These are phyloP conservation scores for Amphimedon queenslandica DNA, from an alignment of 37 sponge, comb jelly and placozoan genomes.

Conservation along the genomic window DNA sequence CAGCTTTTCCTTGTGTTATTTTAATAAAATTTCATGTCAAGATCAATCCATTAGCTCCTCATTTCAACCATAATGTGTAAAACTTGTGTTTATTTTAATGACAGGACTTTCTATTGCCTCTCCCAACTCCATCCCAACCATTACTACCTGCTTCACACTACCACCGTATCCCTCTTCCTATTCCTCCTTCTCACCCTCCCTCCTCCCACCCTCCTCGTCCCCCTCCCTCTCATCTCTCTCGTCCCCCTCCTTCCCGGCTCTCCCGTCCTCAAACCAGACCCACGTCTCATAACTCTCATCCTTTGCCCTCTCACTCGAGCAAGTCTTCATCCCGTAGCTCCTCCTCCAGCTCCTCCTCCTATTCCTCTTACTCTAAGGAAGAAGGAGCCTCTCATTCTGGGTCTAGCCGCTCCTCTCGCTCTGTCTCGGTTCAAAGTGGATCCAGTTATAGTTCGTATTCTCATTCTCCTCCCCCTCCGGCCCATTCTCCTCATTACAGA, in stretches of 20 bases:
- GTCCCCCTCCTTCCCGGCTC: not conserved
- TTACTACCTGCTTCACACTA: not conserved
- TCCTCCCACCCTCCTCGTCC: not conserved
- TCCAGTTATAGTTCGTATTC: too few relatives aligned
- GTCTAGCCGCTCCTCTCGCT: too few relatives aligned
- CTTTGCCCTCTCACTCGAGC: not conserved
- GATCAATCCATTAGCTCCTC: too few relatives aligned
- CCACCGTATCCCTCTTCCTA: not conserved
- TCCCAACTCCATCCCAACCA: not conserved
- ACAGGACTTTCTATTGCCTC: not conserved
- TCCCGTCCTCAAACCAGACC: not conserved
- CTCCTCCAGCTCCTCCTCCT: slow-evolving; percentile 6
- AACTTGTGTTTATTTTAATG: too few relatives aligned
- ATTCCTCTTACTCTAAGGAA: too few relatives aligned
- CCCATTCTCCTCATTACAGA: not conserved
- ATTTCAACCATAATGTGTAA: too few relatives aligned
- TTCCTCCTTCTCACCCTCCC: not conserved
- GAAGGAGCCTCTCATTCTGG: too few relatives aligned
- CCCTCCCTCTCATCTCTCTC: not conserved
- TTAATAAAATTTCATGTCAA: too few relatives aligned
- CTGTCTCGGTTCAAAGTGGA: too few relatives aligned
- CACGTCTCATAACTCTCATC: not conserved
- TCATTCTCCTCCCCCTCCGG: slow-evolving; percentile 7
- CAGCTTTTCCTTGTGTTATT: too few relatives aligned
- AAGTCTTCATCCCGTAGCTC: too few relatives aligned